A percentile compares a stretch with the other conserved stretches of the same genome.
phyloP scores from a whole-genome alignment of 2,888 invertebrate genomes.

The Caenorhabditis uteleia region DNA sequence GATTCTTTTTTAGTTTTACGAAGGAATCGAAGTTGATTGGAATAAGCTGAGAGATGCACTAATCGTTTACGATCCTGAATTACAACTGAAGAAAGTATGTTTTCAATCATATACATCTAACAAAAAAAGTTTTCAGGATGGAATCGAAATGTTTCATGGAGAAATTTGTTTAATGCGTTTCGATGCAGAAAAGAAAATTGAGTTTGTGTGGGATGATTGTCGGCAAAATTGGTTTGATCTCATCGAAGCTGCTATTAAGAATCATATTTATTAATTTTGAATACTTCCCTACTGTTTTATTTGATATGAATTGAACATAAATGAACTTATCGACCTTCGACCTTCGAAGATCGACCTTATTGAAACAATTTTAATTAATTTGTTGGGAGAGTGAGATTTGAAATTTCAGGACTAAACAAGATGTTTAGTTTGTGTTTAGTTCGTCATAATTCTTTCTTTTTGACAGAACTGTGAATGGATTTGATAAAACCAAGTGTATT shows the following conservation, averaged over 20 bases:
- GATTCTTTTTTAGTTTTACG: background rate
- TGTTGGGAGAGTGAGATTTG: no score
- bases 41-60: constrained; percentile 38
- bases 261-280: no score
- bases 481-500: no score
- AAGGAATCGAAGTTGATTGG: constrained; percentile 42
- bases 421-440: no score
- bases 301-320: no score
- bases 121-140: constrained; percentile 46
- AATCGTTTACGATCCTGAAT: constrained; percentile 47
- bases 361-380: no score
- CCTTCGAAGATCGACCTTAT: no score
- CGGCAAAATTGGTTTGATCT: constrained; percentile 51
- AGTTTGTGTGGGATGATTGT: constrained; percentile 63
- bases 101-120: background rate
- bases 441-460: no score
- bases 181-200: constrained; percentile 35
- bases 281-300: no score
- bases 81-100: constrained; percentile 55
- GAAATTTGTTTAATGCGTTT: constrained; percentile 51
- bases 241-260: constrained; percentile 82
- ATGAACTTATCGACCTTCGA: no score
- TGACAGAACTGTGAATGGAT: no score
- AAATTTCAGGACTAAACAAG: no score
- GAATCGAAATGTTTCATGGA: constrained; percentile 65